Evolutionary conservation across 2,113 vertebrate genomes (phyloP).

Genomic region (Struthidea cinerea): DNA sequence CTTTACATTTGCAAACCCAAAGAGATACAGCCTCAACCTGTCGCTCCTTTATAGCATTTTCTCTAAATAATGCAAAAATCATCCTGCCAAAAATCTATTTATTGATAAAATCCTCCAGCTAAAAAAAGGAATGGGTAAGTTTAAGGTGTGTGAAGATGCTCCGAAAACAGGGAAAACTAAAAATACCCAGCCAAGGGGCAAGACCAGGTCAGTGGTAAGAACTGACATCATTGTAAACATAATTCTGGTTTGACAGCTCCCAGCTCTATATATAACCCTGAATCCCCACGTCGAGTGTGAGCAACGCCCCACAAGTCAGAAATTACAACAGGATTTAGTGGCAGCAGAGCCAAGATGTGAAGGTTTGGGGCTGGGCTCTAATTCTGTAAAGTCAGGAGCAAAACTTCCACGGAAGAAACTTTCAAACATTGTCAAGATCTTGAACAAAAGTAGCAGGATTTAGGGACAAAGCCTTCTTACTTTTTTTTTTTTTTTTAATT

Average conservation of each 20-base stretch:
- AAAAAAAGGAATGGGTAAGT: not conserved
- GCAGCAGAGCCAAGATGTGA: not conserved
- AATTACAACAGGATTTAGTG: not conserved
- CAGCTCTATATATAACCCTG: not conserved
- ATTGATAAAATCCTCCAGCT: not conserved
- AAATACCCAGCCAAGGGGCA: not conserved
- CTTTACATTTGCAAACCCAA: not conserved
- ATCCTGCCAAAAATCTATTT: not conserved
- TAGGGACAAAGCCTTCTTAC: not conserved
- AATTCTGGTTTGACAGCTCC: not conserved
- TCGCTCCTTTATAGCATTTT: not conserved
- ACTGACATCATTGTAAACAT: not conserved
- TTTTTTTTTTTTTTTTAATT: not conserved
- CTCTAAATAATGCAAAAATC: not conserved
- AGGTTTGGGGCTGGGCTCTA: not conserved
- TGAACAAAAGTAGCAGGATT: not conserved
- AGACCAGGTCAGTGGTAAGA: not conserved
- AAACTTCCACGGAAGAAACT: not conserved
- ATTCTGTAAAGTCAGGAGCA: not conserved
- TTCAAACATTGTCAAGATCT: not conserved
- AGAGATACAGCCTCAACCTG: not conserved
- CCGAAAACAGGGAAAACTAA: not conserved
- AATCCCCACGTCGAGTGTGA: not conserved
- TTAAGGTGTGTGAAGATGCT: not conserved
- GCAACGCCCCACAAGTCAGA: not conserved